Base-by-base conservation (phyloP, 1,140 invertebrate genomes). In the Dermatophagoides farinae region DNA sequence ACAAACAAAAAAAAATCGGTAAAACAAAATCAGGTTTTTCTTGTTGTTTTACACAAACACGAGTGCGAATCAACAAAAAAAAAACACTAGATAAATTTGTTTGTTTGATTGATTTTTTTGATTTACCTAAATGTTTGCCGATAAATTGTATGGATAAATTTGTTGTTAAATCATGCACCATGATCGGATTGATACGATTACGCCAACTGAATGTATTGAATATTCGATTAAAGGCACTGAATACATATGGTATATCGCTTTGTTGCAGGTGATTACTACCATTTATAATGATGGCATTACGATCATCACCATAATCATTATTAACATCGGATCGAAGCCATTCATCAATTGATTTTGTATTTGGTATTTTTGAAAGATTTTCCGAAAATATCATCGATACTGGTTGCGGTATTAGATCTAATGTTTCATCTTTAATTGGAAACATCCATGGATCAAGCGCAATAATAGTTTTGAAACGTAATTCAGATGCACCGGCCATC, bases 361-460 rank as follows among this genome's bases (percentile, higher is more conserved):
- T 31, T 2, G 31, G 31, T 8, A 31, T 44, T 57, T 82, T 80
- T 23, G 31, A 8, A 68, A 82, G 82, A n/a, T 76, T 77, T 66
- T 80, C 77, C 40, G 78, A 78, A 68, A 81, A 82, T 10, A 83
- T 70, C 68, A 82, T 77, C 0, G 82, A 62, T 12, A 81, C 66
- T 10, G 79, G 80, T 67, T 81, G 76, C 16, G 68, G 67, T 2
- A 79, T 69, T 37, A 71, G 68, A 11, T 67, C 51, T 55, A 74
- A 72, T 20, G 72, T 66, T 60, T 78, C 74, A 16, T 74, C 71
- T 67, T 79, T 79, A 37, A 83, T 67, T 0, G 82, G 78, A 66
- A 78, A 80, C 77, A 83, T 79, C 82, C 82, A 84, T 1, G 78
- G 77, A 70, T 84, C 82, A 38, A 83, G 62, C 23, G 77, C 60